Conservation (phyloP, 1,140 invertebrate species). For the Procambarus clarkii region DNA sequence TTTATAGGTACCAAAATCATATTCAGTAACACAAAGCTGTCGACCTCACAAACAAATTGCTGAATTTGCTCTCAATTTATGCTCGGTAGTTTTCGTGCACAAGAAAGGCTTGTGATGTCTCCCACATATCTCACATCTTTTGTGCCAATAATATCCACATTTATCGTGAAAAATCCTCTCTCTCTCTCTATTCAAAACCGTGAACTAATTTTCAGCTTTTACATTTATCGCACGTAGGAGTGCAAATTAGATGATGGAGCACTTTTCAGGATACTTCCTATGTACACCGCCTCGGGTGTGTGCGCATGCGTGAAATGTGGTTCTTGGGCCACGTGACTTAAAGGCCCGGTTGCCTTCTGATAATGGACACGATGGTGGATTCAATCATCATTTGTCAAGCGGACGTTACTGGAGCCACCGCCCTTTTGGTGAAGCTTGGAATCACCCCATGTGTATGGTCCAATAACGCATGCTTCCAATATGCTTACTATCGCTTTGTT, state of each 20-base stretch:
- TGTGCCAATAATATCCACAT: neutral
- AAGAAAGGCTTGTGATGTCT: neutral
- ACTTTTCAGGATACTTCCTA: neutral
- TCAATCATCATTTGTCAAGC: slow-evolving; percentile 16
- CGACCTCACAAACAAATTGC: neutral
- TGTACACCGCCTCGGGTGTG: neutral
- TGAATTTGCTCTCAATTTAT: neutral
- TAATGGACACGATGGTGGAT: neutral
- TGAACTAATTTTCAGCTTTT: neutral
- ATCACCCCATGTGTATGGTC: no score
- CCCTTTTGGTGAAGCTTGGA: neutral
- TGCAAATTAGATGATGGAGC: neutral
- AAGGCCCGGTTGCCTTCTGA: neutral
- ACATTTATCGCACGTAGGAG: neutral
- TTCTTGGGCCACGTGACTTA: slow-evolving; percentile 1
- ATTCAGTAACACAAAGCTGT: neutral
- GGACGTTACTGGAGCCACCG: neutral
- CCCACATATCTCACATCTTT: neutral
- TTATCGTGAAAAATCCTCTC: neutral
- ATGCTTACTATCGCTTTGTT: no score
- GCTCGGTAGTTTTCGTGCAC: neutral
- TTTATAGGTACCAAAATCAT: neutral
- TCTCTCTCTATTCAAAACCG: neutral
- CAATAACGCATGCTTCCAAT: no score
- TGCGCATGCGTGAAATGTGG: slow-evolving; percentile 15